phyloP scores from a whole-genome alignment of 2,888 invertebrate genomes.

The Morpho deidamia region DNA sequence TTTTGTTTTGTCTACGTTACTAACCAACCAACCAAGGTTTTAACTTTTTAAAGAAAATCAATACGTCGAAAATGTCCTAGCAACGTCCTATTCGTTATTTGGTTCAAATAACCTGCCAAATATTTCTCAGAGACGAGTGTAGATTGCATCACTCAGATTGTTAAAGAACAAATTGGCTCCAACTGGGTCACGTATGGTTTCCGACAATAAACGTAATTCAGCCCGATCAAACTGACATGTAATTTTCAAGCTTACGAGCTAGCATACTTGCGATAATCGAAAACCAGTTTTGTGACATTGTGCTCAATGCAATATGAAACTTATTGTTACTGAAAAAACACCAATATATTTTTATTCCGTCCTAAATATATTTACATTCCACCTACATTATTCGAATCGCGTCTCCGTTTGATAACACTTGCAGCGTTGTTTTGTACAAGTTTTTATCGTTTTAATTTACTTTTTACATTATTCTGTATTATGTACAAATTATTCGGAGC shows the following conservation, averaged over 20 bases:
- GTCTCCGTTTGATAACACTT: conserved; percentile 4
- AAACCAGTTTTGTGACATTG: conserved; percentile 43
- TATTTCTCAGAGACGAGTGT: conserved; percentile 36
- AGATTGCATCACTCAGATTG: conserved; percentile 50
- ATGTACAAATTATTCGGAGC: conserved; percentile 57
- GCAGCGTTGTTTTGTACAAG: background rate
- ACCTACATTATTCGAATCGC: background rate
- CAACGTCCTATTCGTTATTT: conserved; percentile 19
- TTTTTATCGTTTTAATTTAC: background rate
- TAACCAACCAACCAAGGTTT: too few relatives aligned
- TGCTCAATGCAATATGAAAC: background rate
- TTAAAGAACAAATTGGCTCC: conserved; percentile 44
- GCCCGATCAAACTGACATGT: conserved; percentile 24
- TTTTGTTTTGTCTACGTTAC: too few relatives aligned
- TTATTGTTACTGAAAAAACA: conserved; percentile 1
- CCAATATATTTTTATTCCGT: background rate
- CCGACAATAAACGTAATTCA: conserved; percentile 55
- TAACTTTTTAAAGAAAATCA: conserved; percentile 10
- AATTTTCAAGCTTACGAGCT: background rate
- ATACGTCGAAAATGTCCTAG: conserved; percentile 20
- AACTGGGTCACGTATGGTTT: conserved; percentile 63
- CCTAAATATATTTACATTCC: conserved; percentile 2
- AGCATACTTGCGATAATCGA: conserved; percentile 50
- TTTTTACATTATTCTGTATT: conserved; percentile 30
- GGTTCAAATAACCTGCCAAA: conserved; percentile 34